These are phyloP conservation scores for Polyploca ridens DNA, from an alignment of 2,888 invertebrate genomes.

Conservation along the genomic window DNA sequence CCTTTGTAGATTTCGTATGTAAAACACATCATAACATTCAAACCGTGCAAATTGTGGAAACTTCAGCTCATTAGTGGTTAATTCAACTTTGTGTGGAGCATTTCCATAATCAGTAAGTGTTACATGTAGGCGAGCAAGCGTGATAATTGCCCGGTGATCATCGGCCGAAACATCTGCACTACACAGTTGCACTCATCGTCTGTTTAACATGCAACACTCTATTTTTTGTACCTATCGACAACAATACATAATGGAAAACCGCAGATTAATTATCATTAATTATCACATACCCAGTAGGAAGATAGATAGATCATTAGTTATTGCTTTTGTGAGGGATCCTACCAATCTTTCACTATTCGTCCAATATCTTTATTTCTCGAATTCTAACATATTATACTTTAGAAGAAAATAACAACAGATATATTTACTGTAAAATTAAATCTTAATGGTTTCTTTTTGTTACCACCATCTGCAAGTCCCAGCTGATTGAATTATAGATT, in stretches of 20 bases:
- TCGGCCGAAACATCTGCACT: slow-evolving; percentile 48
- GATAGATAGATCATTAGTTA: no score
- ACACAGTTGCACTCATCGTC: slow-evolving; percentile 48
- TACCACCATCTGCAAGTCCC: no score
- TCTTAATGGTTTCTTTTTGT: no score
- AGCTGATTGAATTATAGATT: no score
- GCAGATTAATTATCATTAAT: slow-evolving; percentile 47
- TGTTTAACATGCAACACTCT: slow-evolving; percentile 45
- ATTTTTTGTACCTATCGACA: slow-evolving; percentile 39
- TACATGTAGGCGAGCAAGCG: slow-evolving; percentile 57
- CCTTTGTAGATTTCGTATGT: no score
- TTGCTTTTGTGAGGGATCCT: neutral
- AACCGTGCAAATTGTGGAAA: neutral
- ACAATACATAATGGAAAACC: slow-evolving; percentile 46
- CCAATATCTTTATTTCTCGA: no score
- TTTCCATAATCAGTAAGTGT: slow-evolving; percentile 33
- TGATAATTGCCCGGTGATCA: slow-evolving; percentile 61
- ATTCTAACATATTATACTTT: no score
- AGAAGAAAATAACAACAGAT: no score
- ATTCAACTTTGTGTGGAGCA: slow-evolving; percentile 18
- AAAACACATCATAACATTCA: neutral
- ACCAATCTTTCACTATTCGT: no score
- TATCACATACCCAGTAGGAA: slow-evolving; percentile 30
- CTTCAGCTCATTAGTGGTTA: neutral
- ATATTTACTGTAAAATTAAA: no score